phyloP scores from a whole-genome alignment of 1,140 invertebrate genomes.

The Euwallacea fornicatus region DNA sequence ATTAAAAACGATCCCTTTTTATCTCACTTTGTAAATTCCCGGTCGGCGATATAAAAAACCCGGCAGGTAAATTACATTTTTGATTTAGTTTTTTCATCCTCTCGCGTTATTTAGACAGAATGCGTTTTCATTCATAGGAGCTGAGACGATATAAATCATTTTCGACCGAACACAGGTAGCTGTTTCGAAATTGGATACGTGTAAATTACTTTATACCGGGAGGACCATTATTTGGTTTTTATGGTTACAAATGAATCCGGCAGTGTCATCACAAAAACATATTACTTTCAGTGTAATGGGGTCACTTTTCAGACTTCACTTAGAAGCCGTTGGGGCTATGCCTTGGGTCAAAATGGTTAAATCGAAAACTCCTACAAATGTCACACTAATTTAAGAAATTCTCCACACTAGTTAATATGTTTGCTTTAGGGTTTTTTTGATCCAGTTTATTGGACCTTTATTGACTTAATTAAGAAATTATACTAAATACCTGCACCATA shows the following conservation, averaged over 20 bases:
- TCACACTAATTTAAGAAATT: slow-evolving; percentile 25
- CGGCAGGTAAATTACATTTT: slow-evolving; percentile 26
- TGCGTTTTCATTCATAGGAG: slow-evolving; percentile 28
- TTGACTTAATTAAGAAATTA: not conserved
- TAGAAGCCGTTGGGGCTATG: too few relatives aligned
- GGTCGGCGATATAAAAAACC: slow-evolving; percentile 15
- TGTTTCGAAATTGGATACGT: slow-evolving; percentile 24
- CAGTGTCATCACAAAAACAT: not conserved
- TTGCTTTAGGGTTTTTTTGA: slow-evolving; percentile 13
- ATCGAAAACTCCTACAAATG: slow-evolving; percentile 21
- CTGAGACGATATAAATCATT: slow-evolving; percentile 22
- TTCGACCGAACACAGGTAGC: slow-evolving; percentile 28
- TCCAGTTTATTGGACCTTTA: slow-evolving; percentile 3
- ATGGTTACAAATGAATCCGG: not conserved
- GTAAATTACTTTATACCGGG: slow-evolving; percentile 25
- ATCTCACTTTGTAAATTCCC: slow-evolving; percentile 16
- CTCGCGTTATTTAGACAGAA: slow-evolving; percentile 23
- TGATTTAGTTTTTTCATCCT: slow-evolving; percentile 23
- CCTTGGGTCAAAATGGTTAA: too few relatives aligned
- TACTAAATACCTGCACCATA: too few relatives aligned
- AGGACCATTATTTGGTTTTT: slow-evolving; percentile 1
- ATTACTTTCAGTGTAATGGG: not conserved
- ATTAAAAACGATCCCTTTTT: slow-evolving; percentile 14
- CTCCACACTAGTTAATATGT: slow-evolving; percentile 21
- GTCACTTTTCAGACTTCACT: too few relatives aligned